Percentiles rank a stretch among this genome's conserved stretches.
Conservation (phyloP, 2,888 invertebrate genomes). For the Anthrax anthrax region DNA sequence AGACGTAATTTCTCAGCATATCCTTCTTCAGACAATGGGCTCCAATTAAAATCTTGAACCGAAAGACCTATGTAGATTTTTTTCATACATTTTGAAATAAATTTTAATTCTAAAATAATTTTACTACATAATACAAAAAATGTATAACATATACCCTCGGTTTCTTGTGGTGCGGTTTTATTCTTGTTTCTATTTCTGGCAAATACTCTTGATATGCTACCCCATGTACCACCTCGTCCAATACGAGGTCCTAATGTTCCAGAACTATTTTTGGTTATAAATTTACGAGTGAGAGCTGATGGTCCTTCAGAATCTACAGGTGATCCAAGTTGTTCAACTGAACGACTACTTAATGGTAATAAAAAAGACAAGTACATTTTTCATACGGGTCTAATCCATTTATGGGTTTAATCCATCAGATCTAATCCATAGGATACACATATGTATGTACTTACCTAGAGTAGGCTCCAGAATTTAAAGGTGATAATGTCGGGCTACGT, state of each 20-base stretch:
- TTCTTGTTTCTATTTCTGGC: constrained; percentile 73
- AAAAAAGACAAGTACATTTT: not conserved
- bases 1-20: constrained; percentile 33
- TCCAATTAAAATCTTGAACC: constrained; percentile 31
- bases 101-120: too few relatives aligned
- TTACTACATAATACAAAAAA: not conserved
- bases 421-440: too few relatives aligned
- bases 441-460: constrained; percentile 38
- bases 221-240: constrained; percentile 69
- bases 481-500: constrained; percentile 71
- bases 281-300: constrained; percentile 34
- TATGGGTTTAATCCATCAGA: constrained; percentile 41
- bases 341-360: constrained; percentile 22
- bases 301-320: constrained; percentile 58
- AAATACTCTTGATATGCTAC: constrained; percentile 81
- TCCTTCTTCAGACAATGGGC: constrained; percentile 31
- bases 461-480: constrained; percentile 60
- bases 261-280: constrained; percentile 30
- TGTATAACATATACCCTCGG: constrained; percentile 37
- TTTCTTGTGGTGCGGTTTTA: constrained; percentile 52
- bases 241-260: constrained; percentile 35
- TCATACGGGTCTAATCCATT: not conserved
- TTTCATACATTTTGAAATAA: too few relatives aligned
- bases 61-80: not conserved
- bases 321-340: constrained; percentile 63